Conservation (phyloP, 2,888 invertebrate genomes). For the Molorchus minor region DNA sequence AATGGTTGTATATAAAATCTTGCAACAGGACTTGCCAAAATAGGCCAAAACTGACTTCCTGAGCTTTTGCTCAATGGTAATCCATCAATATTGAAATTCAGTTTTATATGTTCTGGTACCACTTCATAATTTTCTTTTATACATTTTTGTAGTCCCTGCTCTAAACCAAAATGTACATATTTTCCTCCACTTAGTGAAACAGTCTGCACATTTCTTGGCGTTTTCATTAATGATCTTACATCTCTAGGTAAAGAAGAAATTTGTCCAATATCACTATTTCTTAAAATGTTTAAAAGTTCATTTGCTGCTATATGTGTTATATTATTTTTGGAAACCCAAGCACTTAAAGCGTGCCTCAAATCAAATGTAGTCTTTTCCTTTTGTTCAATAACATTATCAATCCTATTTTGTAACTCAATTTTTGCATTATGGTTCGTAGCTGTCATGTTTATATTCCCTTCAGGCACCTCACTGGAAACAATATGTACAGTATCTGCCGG, state of each 20-base stretch:
- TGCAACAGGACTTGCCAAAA: conserved; percentile 12
- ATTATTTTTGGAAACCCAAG: too few relatives aligned
- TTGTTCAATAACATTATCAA: too few relatives aligned
- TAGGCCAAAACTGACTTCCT: conserved; percentile 23
- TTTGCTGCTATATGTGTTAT: too few relatives aligned
- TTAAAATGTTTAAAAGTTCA: too few relatives aligned
- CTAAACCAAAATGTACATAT: conserved; percentile 14
- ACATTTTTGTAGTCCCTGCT: neutral
- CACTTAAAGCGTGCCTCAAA: too few relatives aligned
- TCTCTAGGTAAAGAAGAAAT: conserved; percentile 16
- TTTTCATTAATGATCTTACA: conserved; percentile 14
- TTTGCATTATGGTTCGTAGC: too few relatives aligned
- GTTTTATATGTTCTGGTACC: conserved; percentile 6
- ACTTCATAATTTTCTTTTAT: neutral
- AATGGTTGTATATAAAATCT: conserved; percentile 10
- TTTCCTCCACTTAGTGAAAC: conserved; percentile 1
- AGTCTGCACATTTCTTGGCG: conserved; percentile 3
- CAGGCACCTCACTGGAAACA: too few relatives aligned
- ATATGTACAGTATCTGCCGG: too few relatives aligned
- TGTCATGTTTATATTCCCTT: too few relatives aligned
- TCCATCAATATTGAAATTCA: conserved; percentile 24
- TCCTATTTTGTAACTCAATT: too few relatives aligned
- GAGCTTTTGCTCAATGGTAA: conserved; percentile 16
- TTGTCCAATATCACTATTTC: too few relatives aligned
- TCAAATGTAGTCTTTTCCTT: too few relatives aligned